Evolutionary conservation across 2,888 invertebrate species (phyloP).

Genomic region (Pachymerium ferrugineum): DNA sequence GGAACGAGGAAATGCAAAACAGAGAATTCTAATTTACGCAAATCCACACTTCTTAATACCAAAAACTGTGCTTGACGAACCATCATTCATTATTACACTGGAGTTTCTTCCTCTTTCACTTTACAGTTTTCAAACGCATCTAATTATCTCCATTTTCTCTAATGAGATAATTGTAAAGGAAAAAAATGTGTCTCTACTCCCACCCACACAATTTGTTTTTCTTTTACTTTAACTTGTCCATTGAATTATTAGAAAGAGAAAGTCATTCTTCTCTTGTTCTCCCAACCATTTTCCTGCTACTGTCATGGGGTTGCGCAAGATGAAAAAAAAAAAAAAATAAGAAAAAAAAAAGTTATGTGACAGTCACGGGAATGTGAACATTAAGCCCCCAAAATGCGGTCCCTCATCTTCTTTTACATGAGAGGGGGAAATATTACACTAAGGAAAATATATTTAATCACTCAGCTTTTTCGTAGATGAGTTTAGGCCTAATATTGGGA

Average conservation of each 20-base stretch:
- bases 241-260: neutral
- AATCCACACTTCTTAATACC: neutral
- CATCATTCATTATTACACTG: neutral
- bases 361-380: constrained; percentile 13
- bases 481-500: neutral
- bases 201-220: too few species aligned
- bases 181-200: neutral
- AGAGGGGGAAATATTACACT: too few species aligned
- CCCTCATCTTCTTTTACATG: neutral
- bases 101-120: too few species aligned
- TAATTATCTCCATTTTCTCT: neutral
- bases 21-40: neutral
- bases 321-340: neutral
- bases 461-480: neutral
- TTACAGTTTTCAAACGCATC: neutral
- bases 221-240: neutral
- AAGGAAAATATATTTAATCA: neutral
- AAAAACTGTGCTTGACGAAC: neutral
- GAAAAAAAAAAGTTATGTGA: neutral
- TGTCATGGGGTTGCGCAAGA: neutral
- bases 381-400: neutral
- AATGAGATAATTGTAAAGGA: neutral
- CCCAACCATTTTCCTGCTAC: neutral
- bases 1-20: neutral
- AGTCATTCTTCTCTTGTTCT: neutral